Evolutionary conservation across 2,113 vertebrate genomes (phyloP), one percentile per base, ranked within the genome.

Genomic region (Rousettus leschenaultii): DNA sequence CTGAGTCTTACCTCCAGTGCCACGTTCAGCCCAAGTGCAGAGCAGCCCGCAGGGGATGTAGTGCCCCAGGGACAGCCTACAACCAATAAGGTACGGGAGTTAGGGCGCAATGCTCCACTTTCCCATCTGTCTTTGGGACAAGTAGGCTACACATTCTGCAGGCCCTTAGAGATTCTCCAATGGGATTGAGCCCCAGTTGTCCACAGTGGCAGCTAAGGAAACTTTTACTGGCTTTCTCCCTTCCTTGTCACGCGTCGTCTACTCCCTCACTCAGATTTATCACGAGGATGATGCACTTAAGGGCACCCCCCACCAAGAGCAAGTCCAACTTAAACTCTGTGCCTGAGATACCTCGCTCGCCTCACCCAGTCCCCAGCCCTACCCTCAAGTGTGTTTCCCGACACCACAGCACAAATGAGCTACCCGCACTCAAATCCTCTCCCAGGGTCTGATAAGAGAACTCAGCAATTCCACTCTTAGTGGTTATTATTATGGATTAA

Each of bases 1-100:
- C 80, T 19, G 22, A 48, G 40, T 38, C 79, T 35, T 14, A 61
- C 35, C 45, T 33, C 51, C 53, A 26, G 57, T 2, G 63, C 35
- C 6, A 0, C 19, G 4, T 26, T 18, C 21, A 7, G 21, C 15
- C n/a, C 66, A 8, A 2, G 5, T 2, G 10, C 6, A 48, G 43
- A 38, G 73, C 65, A 66, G 55, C n/a, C 33, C 48, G 24, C 80
- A 1, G 51, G 16, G 21, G 15, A 15, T 8, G 53, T n/a, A 8
- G 11, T 53, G 66, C 10, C 51, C 74, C 35, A n/a, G 18, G 26
- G 24, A 35, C 59, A 68, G 43, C 43, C 43, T 33, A 26, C 18
- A 13, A 28, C 18, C 8, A 24, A 7, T 7, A 24, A 83, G 45
- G 30, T 5, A 51, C 21, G 51, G 45, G 18, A 18, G 45, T 65